phyloP scores from a whole-genome alignment of 2,797 vertebrate genomes.

The Mus caroli region DNA sequence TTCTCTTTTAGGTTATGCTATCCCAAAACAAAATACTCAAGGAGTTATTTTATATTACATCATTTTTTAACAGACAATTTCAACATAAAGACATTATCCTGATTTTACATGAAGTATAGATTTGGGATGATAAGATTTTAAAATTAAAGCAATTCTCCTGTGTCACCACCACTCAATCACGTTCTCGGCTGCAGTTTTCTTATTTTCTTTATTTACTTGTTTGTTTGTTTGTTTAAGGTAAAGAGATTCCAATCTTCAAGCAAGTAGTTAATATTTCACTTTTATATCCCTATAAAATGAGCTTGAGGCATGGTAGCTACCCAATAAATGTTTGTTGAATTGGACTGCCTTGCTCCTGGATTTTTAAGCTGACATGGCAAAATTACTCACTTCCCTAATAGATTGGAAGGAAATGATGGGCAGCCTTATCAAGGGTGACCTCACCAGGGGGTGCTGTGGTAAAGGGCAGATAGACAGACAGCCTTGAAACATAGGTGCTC shows the following conservation, averaged over 20 bases:
- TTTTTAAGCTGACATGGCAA: constrained; percentile 40
- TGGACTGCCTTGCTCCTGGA: constrained; percentile 59
- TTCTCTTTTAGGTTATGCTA: neutral
- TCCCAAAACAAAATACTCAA: constrained; percentile 10
- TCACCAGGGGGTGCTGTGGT: neutral
- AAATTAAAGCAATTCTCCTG: neutral
- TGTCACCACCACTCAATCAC: neutral
- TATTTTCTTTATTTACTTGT: neutral
- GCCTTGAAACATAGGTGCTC: neutral
- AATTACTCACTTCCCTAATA: constrained; percentile 43
- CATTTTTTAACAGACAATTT: constrained; percentile 45
- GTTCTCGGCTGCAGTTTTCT: neutral
- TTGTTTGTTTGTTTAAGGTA: neutral
- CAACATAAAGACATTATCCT: constrained; percentile 28
- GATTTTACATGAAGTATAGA: constrained; percentile 32
- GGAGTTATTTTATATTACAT: constrained; percentile 33
- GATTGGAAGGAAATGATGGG: constrained; percentile 5
- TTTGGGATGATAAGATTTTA: constrained; percentile 47
- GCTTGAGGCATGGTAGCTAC: constrained; percentile 16
- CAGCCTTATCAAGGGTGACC: neutral
- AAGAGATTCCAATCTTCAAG: constrained; percentile 28
- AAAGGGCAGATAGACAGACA: neutral
- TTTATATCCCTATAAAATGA: constrained; percentile 46
- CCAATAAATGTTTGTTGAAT: constrained; percentile 65
- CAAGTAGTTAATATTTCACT: constrained; percentile 56